Conservation (phyloP, 2,797 vertebrate genomes). For the Enteromius unitaeniatus region DNA sequence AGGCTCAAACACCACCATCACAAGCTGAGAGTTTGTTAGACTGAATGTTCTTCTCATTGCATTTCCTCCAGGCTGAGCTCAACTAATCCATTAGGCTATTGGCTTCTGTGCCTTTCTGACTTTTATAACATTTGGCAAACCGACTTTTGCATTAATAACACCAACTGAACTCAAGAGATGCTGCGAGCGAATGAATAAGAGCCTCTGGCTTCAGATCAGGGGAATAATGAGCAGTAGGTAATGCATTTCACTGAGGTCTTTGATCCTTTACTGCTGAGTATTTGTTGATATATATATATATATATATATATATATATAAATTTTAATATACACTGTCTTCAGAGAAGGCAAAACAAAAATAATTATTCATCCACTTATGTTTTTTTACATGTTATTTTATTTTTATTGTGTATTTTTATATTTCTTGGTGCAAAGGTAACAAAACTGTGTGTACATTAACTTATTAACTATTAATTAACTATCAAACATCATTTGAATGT, state of each 20-base stretch:
- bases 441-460: too few relatives aligned
- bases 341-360: too few relatives aligned
- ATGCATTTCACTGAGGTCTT: neutral
- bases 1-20: neutral
- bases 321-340: too few relatives aligned
- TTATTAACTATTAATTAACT: neutral
- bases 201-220: neutral
- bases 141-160: conserved; percentile 1
- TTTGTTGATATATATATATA: neutral
- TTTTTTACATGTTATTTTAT: too few relatives aligned
- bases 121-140: conserved; percentile 7
- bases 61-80: neutral
- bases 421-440: neutral
- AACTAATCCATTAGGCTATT: neutral
- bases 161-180: neutral
- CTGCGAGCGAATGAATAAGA: neutral
- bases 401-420: neutral
- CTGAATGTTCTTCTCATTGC: too few relatives aligned
- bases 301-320: too few relatives aligned
- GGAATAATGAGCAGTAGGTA: too few relatives aligned
- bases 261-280: neutral
- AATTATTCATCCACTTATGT: too few relatives aligned
- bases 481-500: neutral
- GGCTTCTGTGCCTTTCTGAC: neutral
- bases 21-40: neutral